phyloP scores from a whole-genome alignment of 1,140 invertebrate species.

The Temnothorax longispinosus region DNA sequence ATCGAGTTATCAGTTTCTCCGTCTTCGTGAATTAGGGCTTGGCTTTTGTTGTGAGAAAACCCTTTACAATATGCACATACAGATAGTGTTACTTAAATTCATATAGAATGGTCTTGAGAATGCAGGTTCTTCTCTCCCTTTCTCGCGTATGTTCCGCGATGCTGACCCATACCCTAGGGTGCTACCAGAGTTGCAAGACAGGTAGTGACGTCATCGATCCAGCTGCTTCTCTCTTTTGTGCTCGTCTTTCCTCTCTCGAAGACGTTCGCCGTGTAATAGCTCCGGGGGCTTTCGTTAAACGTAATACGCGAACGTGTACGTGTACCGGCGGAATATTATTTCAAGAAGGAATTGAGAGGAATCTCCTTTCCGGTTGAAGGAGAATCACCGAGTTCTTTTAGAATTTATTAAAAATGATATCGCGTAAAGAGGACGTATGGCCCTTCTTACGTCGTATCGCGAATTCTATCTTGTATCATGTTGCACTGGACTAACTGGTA shows the following conservation, averaged over 20 bases:
- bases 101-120: conserved; percentile 46
- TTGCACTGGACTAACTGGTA: not conserved
- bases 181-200: conserved; percentile 78
- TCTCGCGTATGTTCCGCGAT: conserved; percentile 45
- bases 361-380: conserved; percentile 6
- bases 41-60: conserved; percentile 42
- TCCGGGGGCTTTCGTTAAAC: conserved; percentile 39
- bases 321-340: conserved; percentile 33
- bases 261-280: conserved; percentile 38
- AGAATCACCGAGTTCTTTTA: not conserved
- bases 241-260: conserved; percentile 60
- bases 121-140: conserved; percentile 13
- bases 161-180: conserved; percentile 80
- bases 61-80: not conserved
- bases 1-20: conserved; percentile 5
- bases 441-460: not conserved
- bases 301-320: conserved; percentile 25
- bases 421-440: not conserved
- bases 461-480: not conserved
- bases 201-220: conserved; percentile 82
- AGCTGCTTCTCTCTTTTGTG: conserved; percentile 77
- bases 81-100: conserved; percentile 65
- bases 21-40: not conserved
- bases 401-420: conserved; percentile 14
- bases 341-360: not conserved